Conservation (phyloP, 1,140 invertebrate species). For the Mya arenaria region DNA sequence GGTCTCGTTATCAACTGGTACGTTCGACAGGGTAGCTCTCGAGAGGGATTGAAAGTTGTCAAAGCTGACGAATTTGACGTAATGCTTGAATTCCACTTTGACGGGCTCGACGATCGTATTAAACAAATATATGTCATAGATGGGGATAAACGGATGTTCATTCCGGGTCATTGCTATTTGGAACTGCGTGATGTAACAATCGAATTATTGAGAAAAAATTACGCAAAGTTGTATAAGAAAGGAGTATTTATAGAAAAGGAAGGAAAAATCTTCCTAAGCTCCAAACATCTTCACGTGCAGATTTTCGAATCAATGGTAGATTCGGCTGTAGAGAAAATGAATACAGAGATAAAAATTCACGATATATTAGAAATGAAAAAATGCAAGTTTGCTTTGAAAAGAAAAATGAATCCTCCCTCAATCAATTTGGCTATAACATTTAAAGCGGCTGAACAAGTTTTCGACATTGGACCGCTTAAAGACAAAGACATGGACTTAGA, state of each 20-base stretch:
- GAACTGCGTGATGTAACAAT: neutral
- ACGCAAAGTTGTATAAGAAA: conserved; percentile 2
- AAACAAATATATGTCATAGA: neutral
- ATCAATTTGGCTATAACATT: neutral
- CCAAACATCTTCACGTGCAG: neutral
- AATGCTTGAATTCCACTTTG: conserved; percentile 27
- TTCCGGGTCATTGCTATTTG: conserved; percentile 39
- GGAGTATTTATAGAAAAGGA: conserved; percentile 12
- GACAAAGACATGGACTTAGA: neutral
- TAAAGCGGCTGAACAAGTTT: neutral
- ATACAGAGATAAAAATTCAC: neutral
- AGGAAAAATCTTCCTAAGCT: neutral
- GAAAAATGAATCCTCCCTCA: neutral
- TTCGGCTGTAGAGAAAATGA: neutral
- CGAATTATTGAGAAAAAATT: neutral
- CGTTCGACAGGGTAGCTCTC: conserved; percentile 34
- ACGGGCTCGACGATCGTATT: conserved; percentile 10
- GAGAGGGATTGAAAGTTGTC: conserved; percentile 39
- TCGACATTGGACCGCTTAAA: neutral
- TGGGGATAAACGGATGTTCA: neutral
- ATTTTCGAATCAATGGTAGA: conserved; percentile 46
- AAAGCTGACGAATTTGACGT: conserved; percentile 44
- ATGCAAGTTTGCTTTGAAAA: neutral
- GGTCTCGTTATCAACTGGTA: conserved; percentile 23
- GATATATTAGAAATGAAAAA: neutral